Evolutionary conservation across 1,140 invertebrate genomes (phyloP).

Genomic region (Amphibalanus amphitrite): DNA sequence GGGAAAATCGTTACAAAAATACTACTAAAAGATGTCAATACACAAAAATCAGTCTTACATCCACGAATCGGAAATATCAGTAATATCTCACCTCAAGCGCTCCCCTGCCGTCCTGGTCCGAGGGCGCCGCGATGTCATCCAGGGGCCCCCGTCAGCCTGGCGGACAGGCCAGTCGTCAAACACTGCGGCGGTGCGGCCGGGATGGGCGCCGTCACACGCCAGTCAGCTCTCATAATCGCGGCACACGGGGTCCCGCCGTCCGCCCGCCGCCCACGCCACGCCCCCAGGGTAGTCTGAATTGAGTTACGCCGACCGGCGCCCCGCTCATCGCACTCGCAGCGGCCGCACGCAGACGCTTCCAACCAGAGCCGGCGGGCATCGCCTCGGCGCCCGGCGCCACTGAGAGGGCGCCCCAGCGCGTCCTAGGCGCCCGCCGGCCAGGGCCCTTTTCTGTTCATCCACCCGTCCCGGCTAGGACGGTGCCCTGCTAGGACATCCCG

Average conservation of each 20-base stretch:
- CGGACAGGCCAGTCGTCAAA: neutral
- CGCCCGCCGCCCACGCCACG: neutral
- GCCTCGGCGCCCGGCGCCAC: neutral
- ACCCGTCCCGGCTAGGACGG: neutral
- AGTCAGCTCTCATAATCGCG: neutral
- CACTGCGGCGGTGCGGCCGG: too few species aligned
- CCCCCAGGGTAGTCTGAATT: neutral
- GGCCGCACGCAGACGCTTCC: neutral
- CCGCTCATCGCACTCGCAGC: neutral
- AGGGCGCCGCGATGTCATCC: too few species aligned
- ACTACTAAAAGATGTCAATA: too few species aligned
- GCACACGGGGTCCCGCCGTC: neutral
- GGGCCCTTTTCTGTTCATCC: neutral
- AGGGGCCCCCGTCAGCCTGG: too few species aligned
- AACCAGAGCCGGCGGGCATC: neutral
- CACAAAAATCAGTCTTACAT: too few species aligned
- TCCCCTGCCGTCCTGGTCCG: too few species aligned
- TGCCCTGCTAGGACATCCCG: neutral
- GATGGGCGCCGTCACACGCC: neutral
- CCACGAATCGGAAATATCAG: too few species aligned
- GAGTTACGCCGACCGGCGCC: neutral
- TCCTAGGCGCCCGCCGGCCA: neutral
- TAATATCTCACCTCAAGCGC: too few species aligned
- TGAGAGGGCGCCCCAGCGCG: too few species aligned
- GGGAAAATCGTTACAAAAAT: too few species aligned